phyloP scores from a whole-genome alignment of 2,797 vertebrate species.

The Lepus oiostolus region DNA sequence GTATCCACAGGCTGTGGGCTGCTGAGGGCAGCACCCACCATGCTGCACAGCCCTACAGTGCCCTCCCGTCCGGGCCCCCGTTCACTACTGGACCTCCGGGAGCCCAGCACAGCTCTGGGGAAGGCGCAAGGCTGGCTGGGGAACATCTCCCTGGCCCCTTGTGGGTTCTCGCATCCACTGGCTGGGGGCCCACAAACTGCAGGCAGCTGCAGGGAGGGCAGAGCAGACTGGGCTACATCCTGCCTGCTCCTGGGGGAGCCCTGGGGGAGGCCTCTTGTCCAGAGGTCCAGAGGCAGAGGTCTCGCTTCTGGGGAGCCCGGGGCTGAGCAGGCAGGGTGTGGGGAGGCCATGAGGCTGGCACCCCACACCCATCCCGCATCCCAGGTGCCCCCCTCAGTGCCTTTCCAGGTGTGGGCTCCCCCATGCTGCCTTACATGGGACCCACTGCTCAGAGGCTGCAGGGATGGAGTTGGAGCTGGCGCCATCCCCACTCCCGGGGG shows the following conservation, averaged over 20 bases:
- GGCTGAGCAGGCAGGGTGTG: neutral
- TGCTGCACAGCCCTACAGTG: no score
- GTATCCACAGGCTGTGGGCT: no score
- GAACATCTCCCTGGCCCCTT: neutral
- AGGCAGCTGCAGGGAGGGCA: neutral
- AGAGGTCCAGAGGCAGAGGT: neutral
- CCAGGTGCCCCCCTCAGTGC: fast-evolving
- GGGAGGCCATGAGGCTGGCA: neutral
- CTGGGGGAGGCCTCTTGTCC: neutral
- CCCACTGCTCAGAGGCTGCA: no score
- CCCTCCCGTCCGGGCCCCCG: no score
- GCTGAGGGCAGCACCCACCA: no score
- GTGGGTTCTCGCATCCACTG: neutral
- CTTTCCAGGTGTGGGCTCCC: neutral
- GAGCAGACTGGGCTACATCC: no score
- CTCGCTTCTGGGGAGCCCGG: neutral
- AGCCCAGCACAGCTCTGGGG: neutral
- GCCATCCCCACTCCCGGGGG: no score
- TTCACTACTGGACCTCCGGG: neutral
- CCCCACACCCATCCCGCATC: neutral
- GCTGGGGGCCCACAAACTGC: neutral
- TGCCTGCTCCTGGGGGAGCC: neutral
- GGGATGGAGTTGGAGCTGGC: no score
- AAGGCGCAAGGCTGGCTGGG: neutral
- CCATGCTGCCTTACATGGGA: neutral